These are phyloP conservation scores for Oncorhynchus clarkii DNA, from an alignment of 2,113 vertebrate species.

Conservation along the genomic window DNA sequence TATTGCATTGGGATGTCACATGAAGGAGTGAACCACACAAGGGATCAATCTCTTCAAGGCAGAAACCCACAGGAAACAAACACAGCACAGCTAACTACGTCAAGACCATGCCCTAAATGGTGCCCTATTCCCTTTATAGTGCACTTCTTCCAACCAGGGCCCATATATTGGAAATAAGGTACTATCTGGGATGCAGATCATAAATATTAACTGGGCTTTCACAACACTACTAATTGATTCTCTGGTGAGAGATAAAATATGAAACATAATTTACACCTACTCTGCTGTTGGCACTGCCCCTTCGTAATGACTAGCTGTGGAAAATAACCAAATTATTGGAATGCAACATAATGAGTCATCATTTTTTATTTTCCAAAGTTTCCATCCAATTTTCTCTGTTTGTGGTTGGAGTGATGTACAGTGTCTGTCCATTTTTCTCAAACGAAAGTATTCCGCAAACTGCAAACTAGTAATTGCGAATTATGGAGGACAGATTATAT, in stretches of 20 bases:
- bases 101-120: no score
- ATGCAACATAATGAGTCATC: not conserved
- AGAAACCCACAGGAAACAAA: not conserved
- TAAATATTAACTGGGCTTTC: no score
- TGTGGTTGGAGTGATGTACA: not conserved
- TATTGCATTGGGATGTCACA: not conserved
- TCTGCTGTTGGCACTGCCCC: not conserved
- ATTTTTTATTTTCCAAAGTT: not conserved
- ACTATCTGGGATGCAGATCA: no score
- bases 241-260: not conserved
- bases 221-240: not conserved
- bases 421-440: not conserved
- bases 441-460: not conserved
- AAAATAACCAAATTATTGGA: not conserved
- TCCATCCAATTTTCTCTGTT: not conserved
- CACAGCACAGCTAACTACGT: no score
- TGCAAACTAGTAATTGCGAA: not conserved
- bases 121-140: no score
- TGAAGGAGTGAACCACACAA: not conserved
- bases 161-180: no score
- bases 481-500: conserved; percentile 2
- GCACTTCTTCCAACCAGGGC: no score
- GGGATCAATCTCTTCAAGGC: not conserved
- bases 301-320: not conserved
- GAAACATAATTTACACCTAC: not conserved